Conservation (phyloP, 2,888 invertebrate species). For the Scrobipalpa atriplicella region DNA sequence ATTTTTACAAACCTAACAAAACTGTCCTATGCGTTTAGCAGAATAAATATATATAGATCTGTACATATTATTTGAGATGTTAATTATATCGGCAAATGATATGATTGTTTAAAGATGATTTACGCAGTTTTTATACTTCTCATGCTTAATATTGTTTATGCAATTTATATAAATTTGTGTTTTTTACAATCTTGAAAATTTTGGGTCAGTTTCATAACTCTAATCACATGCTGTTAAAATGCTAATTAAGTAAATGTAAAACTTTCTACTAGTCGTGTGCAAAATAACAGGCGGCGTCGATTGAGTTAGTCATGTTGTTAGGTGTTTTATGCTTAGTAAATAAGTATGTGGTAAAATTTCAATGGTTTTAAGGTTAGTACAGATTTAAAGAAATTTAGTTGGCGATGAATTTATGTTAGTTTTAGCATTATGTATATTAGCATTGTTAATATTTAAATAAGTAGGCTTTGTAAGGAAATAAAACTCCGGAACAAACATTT, state of each 20-base stretch:
- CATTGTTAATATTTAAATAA: background rate
- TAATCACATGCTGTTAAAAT: slow-evolving; percentile 15
- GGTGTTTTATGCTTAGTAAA: background rate
- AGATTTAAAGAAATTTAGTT: background rate
- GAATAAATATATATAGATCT: slow-evolving; percentile 29
- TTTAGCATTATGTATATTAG: background rate
- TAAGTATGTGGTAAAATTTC: too few relatives aligned
- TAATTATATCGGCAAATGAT: background rate
- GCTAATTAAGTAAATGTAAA: background rate
- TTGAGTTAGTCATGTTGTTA: background rate
- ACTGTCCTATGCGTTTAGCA: background rate
- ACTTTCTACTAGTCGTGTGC: background rate
- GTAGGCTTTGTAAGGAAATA: background rate
- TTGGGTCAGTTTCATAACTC: slow-evolving; percentile 61
- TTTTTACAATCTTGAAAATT: slow-evolving; percentile 43
- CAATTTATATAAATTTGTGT: slow-evolving; percentile 21
- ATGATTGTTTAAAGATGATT: background rate
- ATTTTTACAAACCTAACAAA: slow-evolving; percentile 21
- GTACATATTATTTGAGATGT: slow-evolving; percentile 16
- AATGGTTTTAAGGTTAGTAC: background rate
- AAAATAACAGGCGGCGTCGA: slow-evolving; percentile 8
- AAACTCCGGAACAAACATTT: background rate
- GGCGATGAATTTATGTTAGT: background rate
- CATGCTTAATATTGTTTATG: slow-evolving; percentile 39
- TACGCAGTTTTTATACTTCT: slow-evolving; percentile 25